phyloP scores from a whole-genome alignment of 23 tunicate species.

The Phallusia fumigata region DNA sequence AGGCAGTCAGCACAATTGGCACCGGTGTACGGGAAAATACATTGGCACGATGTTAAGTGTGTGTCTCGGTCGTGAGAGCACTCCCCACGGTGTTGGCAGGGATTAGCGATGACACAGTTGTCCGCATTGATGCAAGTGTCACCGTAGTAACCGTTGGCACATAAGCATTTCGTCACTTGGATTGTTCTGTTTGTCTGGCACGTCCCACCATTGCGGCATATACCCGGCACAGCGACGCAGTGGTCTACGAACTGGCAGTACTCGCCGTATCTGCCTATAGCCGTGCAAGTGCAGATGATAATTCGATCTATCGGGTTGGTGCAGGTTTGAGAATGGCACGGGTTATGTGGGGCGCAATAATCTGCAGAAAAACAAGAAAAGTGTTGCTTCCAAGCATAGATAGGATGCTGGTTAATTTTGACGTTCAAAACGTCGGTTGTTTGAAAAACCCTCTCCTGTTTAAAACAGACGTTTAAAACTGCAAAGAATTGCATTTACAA shows the following conservation, averaged over 20 bases:
- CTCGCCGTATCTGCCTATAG: background rate
- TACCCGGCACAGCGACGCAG: background rate
- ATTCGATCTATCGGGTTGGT: background rate
- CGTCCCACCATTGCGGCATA: background rate
- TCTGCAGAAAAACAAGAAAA: too few relatives aligned
- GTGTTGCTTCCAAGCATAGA: background rate
- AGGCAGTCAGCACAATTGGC: background rate
- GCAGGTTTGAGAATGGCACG: background rate
- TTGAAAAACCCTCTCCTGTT: too few relatives aligned
- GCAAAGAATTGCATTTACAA: background rate
- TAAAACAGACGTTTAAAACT: background rate
- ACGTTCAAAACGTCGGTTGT: too few relatives aligned
- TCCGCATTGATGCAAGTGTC: background rate
- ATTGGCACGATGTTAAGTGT: background rate
- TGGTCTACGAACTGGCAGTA: background rate
- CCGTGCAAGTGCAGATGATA: background rate
- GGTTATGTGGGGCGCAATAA: background rate
- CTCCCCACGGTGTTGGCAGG: background rate
- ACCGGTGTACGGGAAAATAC: background rate
- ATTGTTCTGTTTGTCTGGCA: background rate
- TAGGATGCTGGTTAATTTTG: too few relatives aligned
- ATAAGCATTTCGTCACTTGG: background rate
- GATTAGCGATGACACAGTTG: background rate
- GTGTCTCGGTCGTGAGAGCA: background rate
- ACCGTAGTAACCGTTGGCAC: background rate